phyloP scores from a whole-genome alignment of 1,140 invertebrate species.

The Eufriesea mexicana region DNA sequence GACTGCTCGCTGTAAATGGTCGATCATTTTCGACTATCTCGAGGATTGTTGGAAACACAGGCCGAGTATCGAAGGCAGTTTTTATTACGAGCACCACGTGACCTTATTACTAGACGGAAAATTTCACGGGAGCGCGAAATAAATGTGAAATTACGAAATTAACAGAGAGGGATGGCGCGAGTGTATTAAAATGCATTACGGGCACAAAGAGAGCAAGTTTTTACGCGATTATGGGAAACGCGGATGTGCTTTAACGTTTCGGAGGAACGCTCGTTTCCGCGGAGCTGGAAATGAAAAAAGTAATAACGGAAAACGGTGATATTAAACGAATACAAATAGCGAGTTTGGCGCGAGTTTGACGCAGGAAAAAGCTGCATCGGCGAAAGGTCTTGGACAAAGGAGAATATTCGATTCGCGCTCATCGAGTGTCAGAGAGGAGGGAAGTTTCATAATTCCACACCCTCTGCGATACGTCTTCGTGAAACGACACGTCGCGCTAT shows the following conservation, averaged over 20 bases:
- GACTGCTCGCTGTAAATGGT: neutral
- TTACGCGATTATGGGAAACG: neutral
- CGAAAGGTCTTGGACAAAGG: neutral
- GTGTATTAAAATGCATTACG: neutral
- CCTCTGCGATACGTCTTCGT: neutral
- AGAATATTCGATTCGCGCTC: neutral
- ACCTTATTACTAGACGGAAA: conserved; percentile 3
- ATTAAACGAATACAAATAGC: neutral
- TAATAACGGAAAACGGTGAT: neutral
- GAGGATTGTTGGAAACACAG: neutral
- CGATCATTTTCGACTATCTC: neutral
- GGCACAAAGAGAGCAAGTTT: neutral
- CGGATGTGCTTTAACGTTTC: neutral
- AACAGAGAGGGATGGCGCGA: neutral
- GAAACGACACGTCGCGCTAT: neutral
- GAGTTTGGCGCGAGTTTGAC: neutral
- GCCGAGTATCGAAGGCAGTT: neutral
- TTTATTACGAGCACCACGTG: conserved; percentile 9
- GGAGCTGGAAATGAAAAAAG: neutral
- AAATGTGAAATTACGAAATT: conserved; percentile 13
- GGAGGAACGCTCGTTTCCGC: neutral
- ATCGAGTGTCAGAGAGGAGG: neutral
- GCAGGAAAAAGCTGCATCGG: neutral
- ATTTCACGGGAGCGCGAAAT: conserved; percentile 3
- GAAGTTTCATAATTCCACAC: conserved; percentile 33